A percentile compares a stretch with the other conserved stretches of the same genome.
Evolutionary conservation across 1,140 invertebrate species (phyloP).

Genomic region (Caenorhabditis brenneri): DNA sequence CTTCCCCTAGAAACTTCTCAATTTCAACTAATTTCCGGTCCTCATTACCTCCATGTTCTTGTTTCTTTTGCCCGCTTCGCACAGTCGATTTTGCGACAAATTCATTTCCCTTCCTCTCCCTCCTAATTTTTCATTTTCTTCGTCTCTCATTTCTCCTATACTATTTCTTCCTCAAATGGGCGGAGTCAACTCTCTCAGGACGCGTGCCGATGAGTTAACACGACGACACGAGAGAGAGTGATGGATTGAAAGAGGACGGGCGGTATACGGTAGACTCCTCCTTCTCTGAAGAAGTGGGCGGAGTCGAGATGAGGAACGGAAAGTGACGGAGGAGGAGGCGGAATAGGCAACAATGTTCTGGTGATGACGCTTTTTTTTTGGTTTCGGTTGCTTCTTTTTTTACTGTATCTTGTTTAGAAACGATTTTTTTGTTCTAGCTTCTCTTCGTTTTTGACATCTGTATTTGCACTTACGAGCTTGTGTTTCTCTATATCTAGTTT

Average conservation of each 20-base stretch:
- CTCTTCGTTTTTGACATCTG: no score
- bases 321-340: not conserved
- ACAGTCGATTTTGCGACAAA: not conserved
- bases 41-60: not conserved
- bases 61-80: not conserved
- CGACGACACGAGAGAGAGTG: not conserved
- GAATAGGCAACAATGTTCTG: not conserved
- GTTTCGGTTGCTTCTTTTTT: no score
- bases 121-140: not conserved
- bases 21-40: no score
- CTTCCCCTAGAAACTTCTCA: no score
- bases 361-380: not conserved
- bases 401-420: no score
- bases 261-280: not conserved
- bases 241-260: not conserved
- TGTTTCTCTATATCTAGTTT: no score
- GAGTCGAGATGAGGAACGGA: not conserved
- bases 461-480: no score
- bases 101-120: no score
- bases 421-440: no score
- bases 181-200: not conserved
- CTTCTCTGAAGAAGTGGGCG: conserved; percentile 24
- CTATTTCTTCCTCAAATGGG: not conserved
- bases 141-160: not conserved
- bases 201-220: conserved; percentile 30